Percentiles rank a stretch among this genome's conserved stretches.
Evolutionary conservation across 2,888 invertebrate genomes (phyloP).

Genomic region (Calephelis perditalis): DNA sequence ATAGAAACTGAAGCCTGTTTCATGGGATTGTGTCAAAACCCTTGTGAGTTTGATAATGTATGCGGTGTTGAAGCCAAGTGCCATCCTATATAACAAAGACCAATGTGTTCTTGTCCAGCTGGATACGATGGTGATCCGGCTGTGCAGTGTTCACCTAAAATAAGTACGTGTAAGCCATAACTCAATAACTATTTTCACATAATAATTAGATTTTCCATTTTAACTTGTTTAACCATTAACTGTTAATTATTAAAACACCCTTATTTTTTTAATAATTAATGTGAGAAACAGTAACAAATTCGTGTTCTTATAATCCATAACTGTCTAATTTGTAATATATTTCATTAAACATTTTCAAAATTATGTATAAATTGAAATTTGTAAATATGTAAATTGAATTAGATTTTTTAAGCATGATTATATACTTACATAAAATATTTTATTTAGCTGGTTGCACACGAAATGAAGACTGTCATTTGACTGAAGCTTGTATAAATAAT

Average conservation of each 20-base stretch:
- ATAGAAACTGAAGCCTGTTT: conserved; percentile 90
- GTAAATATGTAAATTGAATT: conserved; percentile 5
- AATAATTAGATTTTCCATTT: conserved; percentile 28
- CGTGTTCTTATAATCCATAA: too few species aligned
- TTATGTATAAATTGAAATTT: neutral
- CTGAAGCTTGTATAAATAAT: conserved; percentile 91
- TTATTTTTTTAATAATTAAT: neutral
- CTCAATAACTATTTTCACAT: conserved; percentile 30
- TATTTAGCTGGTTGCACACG: conserved; percentile 89
- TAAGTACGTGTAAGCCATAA: conserved; percentile 89
- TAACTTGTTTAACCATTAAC: neutral
- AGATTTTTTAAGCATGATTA: conserved; percentile 28
- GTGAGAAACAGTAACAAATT: neutral
- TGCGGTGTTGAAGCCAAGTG: conserved; percentile 88
- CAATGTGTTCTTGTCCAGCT: conserved; percentile 88
- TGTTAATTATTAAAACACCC: neutral
- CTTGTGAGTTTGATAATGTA: conserved; percentile 88
- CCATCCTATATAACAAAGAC: conserved; percentile 89
- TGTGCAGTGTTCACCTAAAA: conserved; percentile 86
- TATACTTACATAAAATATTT: conserved; percentile 47
- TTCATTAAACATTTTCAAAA: too few species aligned
- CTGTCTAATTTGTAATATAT: too few species aligned
- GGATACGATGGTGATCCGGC: conserved; percentile 90
- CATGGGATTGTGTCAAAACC: conserved; percentile 89
- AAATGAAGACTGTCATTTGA: conserved; percentile 90